phyloP scores from a whole-genome alignment of 2,113 vertebrate genomes.

The Paradoxurus hermaphroditus region DNA sequence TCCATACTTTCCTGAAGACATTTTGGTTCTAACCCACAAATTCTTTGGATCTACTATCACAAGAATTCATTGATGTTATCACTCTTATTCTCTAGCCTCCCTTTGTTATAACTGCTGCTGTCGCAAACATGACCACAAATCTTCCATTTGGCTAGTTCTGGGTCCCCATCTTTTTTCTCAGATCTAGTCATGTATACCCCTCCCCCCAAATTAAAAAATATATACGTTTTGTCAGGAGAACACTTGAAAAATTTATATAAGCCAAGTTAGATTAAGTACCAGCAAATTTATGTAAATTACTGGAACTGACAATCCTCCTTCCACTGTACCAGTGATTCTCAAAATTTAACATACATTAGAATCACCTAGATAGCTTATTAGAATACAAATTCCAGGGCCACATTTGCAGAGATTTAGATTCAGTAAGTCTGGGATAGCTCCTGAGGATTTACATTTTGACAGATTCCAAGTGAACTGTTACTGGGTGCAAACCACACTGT shows the following conservation, averaged over 20 bases:
- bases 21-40: neutral
- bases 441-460: neutral
- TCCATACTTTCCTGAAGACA: neutral
- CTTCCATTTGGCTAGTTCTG: neutral
- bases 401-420: neutral
- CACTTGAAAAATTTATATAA: neutral
- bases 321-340: neutral
- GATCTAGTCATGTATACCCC: neutral
- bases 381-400: conserved; percentile 4
- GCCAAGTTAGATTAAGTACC: neutral
- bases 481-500: neutral
- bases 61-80: neutral
- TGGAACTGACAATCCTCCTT: neutral
- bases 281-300: neutral
- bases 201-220: neutral
- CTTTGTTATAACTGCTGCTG: neutral
- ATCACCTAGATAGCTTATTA: neutral
- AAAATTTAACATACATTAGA: conserved; percentile 3
- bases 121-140: neutral
- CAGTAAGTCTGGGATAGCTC: neutral
- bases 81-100: neutral
- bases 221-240: neutral
- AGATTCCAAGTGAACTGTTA: neutral
- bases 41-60: neutral
- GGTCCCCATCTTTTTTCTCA: neutral